phyloP scores from a whole-genome alignment of 2,113 vertebrate genomes.

The Rhinogobius similis region DNA sequence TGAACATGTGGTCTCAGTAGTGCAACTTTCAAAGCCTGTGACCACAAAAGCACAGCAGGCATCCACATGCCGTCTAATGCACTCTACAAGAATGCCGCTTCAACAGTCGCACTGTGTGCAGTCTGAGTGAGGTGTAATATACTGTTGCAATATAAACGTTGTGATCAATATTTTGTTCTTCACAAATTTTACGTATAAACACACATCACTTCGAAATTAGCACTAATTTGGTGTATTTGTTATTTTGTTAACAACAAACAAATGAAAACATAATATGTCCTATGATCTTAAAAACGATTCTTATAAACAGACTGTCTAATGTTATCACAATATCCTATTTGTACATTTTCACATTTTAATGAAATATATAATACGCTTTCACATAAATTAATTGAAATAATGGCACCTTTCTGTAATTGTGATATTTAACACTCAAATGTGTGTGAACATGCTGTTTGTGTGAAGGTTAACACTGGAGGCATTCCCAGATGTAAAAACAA shows the following conservation, averaged over 20 bases:
- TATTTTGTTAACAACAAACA: not conserved
- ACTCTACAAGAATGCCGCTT: no score
- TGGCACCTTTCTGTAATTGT: not conserved
- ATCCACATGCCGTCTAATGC: no score
- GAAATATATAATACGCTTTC: not conserved
- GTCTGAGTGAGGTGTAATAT: no score
- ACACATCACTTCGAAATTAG: no score
- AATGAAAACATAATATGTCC: not conserved
- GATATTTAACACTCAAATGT: not conserved
- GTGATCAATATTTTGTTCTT: no score
- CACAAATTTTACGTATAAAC: no score
- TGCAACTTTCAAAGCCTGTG: no score
- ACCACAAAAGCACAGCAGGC: no score
- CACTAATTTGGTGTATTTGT: no score
- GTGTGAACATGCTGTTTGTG: constrained; percentile 4
- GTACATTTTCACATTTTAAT: not conserved
- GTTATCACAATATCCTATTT: not conserved
- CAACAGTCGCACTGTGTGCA: no score
- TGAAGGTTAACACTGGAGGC: constrained; percentile 12
- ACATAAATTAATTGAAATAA: constrained; percentile 1
- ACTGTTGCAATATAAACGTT: no score
- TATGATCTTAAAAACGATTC: not conserved
- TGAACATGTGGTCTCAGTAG: no score
- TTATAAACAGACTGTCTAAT: not conserved
- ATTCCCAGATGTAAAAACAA: constrained; percentile 11